These are phyloP conservation scores for Choristoneura rosaceana DNA, from an alignment of 2,888 invertebrate genomes.

Conservation along the genomic window DNA sequence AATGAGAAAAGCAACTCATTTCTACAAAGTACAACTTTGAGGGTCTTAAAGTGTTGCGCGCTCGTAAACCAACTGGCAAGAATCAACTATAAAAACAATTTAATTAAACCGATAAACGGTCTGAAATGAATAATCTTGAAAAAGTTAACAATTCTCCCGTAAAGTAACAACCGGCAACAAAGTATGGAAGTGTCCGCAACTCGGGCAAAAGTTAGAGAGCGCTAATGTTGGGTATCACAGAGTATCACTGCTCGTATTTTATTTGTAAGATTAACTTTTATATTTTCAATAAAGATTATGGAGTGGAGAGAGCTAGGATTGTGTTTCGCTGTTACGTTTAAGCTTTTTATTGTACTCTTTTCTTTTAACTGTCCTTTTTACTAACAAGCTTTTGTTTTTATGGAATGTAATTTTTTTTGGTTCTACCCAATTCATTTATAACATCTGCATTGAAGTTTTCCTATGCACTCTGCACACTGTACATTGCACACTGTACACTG, in stretches of 20 bases:
- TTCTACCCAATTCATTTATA: no score
- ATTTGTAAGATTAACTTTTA: conserved; percentile 26
- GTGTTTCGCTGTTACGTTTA: conserved; percentile 10
- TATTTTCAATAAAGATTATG: conserved; percentile 25
- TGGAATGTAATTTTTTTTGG: not conserved
- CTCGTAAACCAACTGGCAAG: conserved; percentile 34
- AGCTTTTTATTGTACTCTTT: not conserved
- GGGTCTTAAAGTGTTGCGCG: conserved; percentile 20
- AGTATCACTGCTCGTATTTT: conserved; percentile 28
- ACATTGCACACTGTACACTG: no score
- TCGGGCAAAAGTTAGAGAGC: conserved; percentile 32
- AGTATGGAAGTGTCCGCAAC: conserved; percentile 36
- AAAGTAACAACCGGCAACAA: conserved; percentile 32
- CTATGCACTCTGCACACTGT: no score
- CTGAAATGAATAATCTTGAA: conserved; percentile 33
- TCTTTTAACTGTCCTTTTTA: not conserved
- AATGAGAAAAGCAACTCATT: conserved; percentile 13
- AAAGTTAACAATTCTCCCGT: conserved; percentile 21
- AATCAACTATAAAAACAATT: conserved; percentile 38
- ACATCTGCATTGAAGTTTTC: no score
- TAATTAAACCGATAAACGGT: conserved; percentile 38
- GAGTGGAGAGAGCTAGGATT: conserved; percentile 14
- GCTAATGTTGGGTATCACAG: conserved; percentile 28
- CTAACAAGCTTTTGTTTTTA: not conserved
- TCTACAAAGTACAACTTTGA: conserved; percentile 17